Evolutionary conservation across 2,797 vertebrate genomes (phyloP).

Genomic region (Petrocephalus sullivani): DNA sequence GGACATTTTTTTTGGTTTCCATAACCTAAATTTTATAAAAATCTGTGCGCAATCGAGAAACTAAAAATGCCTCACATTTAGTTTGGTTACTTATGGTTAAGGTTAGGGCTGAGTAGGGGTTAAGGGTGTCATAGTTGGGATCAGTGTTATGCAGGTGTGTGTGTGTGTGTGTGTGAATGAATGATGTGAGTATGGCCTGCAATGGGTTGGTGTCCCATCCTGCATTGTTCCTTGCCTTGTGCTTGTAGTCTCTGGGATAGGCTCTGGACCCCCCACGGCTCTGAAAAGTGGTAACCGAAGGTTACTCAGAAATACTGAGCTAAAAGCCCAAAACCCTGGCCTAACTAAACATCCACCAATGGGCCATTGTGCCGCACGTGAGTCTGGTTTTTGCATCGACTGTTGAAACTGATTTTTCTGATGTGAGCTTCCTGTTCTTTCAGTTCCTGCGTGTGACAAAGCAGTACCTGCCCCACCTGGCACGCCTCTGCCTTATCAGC

Average conservation of each 20-base stretch:
- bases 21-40: too few species aligned
- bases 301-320: not conserved
- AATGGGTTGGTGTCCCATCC: not conserved
- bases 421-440: not conserved
- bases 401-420: not conserved
- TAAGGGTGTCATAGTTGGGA: too few species aligned
- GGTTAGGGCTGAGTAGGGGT: too few species aligned
- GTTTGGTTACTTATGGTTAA: too few species aligned
- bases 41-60: too few species aligned
- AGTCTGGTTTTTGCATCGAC: not conserved
- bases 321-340: not conserved
- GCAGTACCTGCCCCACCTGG: conserved; percentile 92
- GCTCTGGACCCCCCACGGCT: not conserved
- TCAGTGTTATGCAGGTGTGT: not conserved
- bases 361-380: not conserved
- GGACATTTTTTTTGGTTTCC: too few species aligned
- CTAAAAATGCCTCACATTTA: too few species aligned
- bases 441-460: conserved; percentile 94
- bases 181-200: not conserved
- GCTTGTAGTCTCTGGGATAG: not conserved
- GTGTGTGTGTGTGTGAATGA: not conserved
- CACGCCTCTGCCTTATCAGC: conserved; percentile 90
- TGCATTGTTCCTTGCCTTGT: not conserved
- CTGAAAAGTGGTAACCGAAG: not conserved
- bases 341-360: not conserved